These are phyloP conservation scores for Falcaria lacertinaria DNA, from an alignment of 2,888 invertebrate genomes.

Conservation along the genomic window DNA sequence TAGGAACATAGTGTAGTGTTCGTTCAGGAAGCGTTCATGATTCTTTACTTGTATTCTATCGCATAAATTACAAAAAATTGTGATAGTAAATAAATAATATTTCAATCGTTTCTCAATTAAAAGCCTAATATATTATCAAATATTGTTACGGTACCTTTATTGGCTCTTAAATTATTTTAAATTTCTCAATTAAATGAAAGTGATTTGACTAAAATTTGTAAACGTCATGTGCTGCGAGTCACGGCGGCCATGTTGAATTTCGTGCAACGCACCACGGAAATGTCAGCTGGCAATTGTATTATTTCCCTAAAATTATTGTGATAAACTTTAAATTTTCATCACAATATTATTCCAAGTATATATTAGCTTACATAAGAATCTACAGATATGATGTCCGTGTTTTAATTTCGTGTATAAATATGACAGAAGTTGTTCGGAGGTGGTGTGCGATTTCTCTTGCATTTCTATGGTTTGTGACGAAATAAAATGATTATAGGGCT, in stretches of 20 bases:
- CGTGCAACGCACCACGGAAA: constrained; percentile 77
- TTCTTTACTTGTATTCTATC: too few species aligned
- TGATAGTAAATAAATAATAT: too few species aligned
- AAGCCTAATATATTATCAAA: too few species aligned
- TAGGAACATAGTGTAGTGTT: too few species aligned
- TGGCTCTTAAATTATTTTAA: constrained; percentile 23
- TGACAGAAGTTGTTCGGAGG: constrained; percentile 65
- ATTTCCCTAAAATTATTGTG: constrained; percentile 59
- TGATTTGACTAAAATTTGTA: constrained; percentile 38
- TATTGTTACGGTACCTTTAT: too few species aligned
- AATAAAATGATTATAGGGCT: constrained; percentile 63
- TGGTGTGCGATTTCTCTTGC: constrained; percentile 76
- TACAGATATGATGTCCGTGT: constrained; percentile 32
- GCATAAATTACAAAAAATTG: too few species aligned
- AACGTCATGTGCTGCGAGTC: constrained; percentile 72
- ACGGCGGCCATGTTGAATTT: constrained; percentile 78
- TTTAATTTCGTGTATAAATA: constrained; percentile 56
- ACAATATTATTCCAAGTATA: constrained; percentile 43
- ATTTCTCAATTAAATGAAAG: constrained; percentile 21
- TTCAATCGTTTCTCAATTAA: too few species aligned
- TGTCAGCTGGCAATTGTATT: constrained; percentile 77
- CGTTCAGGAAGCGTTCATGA: constrained; percentile 41
- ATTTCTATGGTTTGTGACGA: constrained; percentile 75
- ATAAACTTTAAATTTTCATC: constrained; percentile 42
- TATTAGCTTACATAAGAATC: constrained; percentile 30